These are phyloP conservation scores for Sesia bembeciformis DNA, from an alignment of 2,888 invertebrate genomes.

Conservation along the genomic window DNA sequence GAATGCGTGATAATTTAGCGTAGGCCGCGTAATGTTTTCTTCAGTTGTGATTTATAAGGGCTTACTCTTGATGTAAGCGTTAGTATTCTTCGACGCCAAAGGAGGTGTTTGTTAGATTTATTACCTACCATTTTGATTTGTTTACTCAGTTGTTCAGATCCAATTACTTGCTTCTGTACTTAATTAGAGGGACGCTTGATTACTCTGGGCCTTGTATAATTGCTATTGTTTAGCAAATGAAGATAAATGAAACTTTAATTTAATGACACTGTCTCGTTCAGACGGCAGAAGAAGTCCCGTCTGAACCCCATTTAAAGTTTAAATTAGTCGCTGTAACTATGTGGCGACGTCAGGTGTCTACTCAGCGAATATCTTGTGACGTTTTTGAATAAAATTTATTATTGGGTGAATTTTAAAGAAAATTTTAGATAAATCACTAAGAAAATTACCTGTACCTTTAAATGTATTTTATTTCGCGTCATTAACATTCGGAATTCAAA, in stretches of 20 bases:
- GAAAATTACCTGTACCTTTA: too few species aligned
- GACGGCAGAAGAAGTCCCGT: constrained; percentile 51
- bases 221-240: constrained; percentile 75
- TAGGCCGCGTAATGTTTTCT: not conserved
- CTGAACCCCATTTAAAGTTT: constrained; percentile 42
- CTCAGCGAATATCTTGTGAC: too few species aligned
- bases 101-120: constrained; percentile 72
- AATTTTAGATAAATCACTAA: too few species aligned
- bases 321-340: constrained; percentile 26
- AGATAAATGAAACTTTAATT: constrained; percentile 75
- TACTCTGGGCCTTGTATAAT: constrained; percentile 74
- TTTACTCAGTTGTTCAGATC: constrained; percentile 74
- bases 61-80: constrained; percentile 36
- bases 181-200: constrained; percentile 75
- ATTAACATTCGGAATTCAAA: too few species aligned
- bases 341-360: too few species aligned
- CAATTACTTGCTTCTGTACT: constrained; percentile 75
- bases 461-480: too few species aligned
- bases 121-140: constrained; percentile 73
- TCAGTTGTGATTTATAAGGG: constrained; percentile 10
- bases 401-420: too few species aligned
- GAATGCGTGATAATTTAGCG: not conserved
- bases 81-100: constrained; percentile 48
- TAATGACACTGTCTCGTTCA: constrained; percentile 72
- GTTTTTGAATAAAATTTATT: too few species aligned